phyloP scores from a whole-genome alignment of 2,888 invertebrate genomes.

The Stenotaenia linearis region DNA sequence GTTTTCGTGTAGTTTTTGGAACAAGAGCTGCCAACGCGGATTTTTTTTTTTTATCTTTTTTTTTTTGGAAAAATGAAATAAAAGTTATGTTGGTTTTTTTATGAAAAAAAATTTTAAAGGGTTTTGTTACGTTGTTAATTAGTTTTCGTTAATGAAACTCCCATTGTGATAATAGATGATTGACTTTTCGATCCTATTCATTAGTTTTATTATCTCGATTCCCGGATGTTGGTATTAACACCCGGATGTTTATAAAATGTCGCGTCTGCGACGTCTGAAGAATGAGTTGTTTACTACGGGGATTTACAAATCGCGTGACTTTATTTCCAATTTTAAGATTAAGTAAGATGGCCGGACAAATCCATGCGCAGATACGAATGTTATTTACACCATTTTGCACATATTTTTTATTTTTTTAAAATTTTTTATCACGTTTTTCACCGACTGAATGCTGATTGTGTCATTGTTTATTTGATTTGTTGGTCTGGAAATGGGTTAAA shows the following conservation, averaged over 20 bases:
- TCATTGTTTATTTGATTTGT: no score
- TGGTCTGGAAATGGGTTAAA: no score
- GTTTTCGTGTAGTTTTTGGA: background rate
- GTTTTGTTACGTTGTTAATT: no score
- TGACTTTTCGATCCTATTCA: background rate
- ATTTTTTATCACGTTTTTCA: no score
- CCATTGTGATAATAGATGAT: background rate
- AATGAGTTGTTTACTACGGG: background rate
- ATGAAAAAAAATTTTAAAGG: no score
- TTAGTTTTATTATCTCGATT: background rate
- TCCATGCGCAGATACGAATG: background rate
- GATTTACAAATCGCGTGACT: background rate
- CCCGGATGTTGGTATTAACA: background rate
- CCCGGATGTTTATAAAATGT: background rate
- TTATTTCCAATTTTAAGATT: background rate
- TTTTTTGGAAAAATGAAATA: no score
- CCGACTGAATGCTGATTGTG: no score
- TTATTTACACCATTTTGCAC: no score
- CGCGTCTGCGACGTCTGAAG: background rate
- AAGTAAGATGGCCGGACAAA: background rate
- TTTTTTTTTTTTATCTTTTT: no score
- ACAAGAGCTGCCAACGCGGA: background rate
- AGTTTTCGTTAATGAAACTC: no score
- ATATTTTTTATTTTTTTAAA: no score
- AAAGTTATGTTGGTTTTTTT: no score